These are phyloP conservation scores for Nemapogon koenigi DNA, from an alignment of 2,888 invertebrate genomes.

Conservation along the genomic window DNA sequence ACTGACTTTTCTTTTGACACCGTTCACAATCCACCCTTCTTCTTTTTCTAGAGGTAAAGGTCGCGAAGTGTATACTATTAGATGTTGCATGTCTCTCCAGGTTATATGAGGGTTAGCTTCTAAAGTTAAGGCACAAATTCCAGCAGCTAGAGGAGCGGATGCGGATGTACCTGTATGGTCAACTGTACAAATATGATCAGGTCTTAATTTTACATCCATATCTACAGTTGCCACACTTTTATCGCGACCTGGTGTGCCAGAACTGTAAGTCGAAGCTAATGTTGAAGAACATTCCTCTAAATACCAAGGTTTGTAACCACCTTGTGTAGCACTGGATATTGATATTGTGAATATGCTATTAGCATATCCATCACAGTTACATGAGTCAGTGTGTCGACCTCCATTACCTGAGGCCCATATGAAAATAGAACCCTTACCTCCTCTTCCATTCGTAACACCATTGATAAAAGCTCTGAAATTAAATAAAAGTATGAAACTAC, in stretches of 20 bases:
- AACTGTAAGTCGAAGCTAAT: constrained; percentile 96
- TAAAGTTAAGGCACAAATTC: constrained; percentile 90
- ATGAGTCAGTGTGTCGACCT: constrained; percentile 92
- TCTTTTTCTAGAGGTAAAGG: constrained; percentile 90
- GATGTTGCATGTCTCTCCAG: constrained; percentile 98
- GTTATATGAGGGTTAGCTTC: constrained; percentile 93
- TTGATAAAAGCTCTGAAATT: constrained; percentile 85
- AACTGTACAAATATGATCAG: constrained; percentile 88
- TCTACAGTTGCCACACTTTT: constrained; percentile 91
- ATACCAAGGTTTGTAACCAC: constrained; percentile 97
- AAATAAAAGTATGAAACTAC: constrained; percentile 22
- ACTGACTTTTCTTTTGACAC: constrained; percentile 91
- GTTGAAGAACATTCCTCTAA: constrained; percentile 99
- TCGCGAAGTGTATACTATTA: constrained; percentile 89
- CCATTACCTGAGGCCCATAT: constrained; percentile 99
- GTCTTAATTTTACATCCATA: constrained; percentile 85
- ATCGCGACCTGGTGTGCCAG: constrained; percentile 90
- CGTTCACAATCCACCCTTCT: constrained; percentile 92
- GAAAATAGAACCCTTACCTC: constrained; percentile 93
- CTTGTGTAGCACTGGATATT: constrained; percentile 96
- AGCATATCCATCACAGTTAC: constrained; percentile 99
- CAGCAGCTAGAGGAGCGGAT: constrained; percentile 93
- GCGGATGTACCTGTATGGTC: constrained; percentile 94
- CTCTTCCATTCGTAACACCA: constrained; percentile 90
- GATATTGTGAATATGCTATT: constrained; percentile 98